These are phyloP conservation scores for Copidosoma aretas DNA, from an alignment of 2,888 invertebrate species.

Conservation along the genomic window DNA sequence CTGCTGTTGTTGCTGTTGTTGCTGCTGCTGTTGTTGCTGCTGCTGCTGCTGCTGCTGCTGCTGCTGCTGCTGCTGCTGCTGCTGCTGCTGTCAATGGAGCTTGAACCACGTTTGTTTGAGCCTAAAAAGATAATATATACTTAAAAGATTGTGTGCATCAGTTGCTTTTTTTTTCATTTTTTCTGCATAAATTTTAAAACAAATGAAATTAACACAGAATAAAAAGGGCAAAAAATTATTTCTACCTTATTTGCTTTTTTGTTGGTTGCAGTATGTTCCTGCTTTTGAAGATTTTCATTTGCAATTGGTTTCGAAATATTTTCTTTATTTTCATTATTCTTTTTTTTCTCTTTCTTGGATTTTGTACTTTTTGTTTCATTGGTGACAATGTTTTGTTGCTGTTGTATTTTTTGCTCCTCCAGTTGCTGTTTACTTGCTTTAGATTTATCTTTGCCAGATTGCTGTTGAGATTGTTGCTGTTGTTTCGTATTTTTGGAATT, in stretches of 20 bases:
- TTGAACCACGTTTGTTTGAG: too few species aligned
- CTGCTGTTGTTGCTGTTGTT: constrained; percentile 41
- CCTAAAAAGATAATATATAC: too few species aligned
- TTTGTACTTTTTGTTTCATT: constrained; percentile 43
- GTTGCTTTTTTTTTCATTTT: too few species aligned
- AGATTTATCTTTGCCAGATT: constrained; percentile 49
- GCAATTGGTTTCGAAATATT: constrained; percentile 46
- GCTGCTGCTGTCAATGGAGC: too few species aligned
- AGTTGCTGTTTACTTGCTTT: constrained; percentile 47
- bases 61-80: too few species aligned
- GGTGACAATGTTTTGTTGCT: constrained; percentile 40
- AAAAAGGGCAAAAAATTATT: background rate
- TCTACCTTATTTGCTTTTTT: constrained; percentile 42
- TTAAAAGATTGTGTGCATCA: too few species aligned
- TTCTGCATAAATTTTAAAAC: background rate
- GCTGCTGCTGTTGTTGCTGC: constrained; percentile 30
- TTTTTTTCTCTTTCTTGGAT: constrained; percentile 58
- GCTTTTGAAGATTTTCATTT: constrained; percentile 27
- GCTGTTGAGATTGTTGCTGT: constrained; percentile 45
- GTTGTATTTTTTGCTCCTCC: constrained; percentile 44
- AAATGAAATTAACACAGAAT: background rate
- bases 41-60: too few species aligned
- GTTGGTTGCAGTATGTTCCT: constrained; percentile 43
- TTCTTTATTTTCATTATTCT: constrained; percentile 56
- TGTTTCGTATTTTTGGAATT: constrained; percentile 51